Percentiles rank a stretch among this genome's conserved stretches.
Evolutionary conservation across 2,797 vertebrate genomes (phyloP).

Genomic region (Hydrolagus colliei): DNA sequence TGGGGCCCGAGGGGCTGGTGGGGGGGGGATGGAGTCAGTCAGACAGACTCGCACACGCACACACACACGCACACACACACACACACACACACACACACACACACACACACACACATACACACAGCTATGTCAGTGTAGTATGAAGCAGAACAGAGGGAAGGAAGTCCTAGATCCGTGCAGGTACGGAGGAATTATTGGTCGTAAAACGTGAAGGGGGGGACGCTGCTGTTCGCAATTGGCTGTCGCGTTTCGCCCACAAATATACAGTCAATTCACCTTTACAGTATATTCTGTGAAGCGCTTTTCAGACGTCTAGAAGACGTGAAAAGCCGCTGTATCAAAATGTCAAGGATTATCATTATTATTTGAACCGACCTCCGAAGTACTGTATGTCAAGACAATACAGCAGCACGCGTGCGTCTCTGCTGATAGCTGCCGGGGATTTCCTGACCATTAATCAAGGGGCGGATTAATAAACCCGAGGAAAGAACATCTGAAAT

Average conservation of each 20-base stretch:
- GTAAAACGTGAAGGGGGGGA: too few relatives aligned
- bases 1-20: background rate
- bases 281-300: too few relatives aligned
- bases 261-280: too few relatives aligned
- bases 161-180: slow-evolving; percentile 10
- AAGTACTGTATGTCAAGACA: background rate
- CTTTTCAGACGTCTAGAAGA: too few relatives aligned
- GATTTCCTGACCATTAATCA: background rate
- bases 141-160: background rate
- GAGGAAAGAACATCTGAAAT: background rate
- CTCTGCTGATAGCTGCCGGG: background rate
- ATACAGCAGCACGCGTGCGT: background rate
- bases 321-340: too few relatives aligned
- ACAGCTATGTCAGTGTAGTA: background rate
- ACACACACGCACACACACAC: too few relatives aligned
- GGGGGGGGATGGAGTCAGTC: slow-evolving; percentile 19
- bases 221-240: too few relatives aligned
- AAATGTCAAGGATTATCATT: too few relatives aligned
- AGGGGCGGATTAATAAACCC: background rate
- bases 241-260: too few relatives aligned
- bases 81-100: too few relatives aligned
- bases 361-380: background rate
- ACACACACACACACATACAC: too few relatives aligned
- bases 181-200: slow-evolving; percentile 3
- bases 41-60: too few relatives aligned